A percentile compares a stretch with the other conserved stretches of the same genome.
Evolutionary conservation across 2,797 vertebrate genomes (phyloP).

Genomic region (Phataginus tetradactyla): DNA sequence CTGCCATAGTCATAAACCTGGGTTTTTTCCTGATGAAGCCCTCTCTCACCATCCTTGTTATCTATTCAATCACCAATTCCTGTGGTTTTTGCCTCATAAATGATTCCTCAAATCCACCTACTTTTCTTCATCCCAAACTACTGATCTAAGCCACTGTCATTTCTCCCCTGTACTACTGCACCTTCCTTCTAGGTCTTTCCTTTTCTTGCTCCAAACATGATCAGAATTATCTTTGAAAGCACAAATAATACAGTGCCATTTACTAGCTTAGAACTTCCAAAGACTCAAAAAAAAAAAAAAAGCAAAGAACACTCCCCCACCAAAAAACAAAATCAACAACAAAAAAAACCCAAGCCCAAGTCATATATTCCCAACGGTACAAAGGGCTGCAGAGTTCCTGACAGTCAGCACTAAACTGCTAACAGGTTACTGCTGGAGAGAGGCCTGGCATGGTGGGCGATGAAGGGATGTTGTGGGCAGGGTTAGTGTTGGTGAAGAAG

Average conservation of each 20-base stretch:
- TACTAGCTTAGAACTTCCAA: background rate
- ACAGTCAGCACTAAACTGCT: background rate
- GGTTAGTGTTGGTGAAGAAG: background rate
- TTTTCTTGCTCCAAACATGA: background rate
- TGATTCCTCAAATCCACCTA: background rate
- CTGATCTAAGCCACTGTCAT: background rate
- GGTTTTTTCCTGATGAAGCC: background rate
- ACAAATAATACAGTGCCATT: background rate
- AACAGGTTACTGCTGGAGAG: background rate
- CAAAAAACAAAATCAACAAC: background rate
- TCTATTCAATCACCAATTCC: background rate
- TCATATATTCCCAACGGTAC: background rate
- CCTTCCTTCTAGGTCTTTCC: background rate
- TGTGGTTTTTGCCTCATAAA: background rate
- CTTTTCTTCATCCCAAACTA: background rate
- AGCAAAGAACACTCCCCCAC: background rate
- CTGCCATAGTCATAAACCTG: background rate
- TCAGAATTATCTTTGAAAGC: background rate
- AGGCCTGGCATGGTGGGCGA: background rate
- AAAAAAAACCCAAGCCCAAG: background rate
- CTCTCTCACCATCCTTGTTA: background rate
- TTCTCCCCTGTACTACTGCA: background rate
- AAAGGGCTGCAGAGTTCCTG: background rate
- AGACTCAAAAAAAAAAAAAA: background rate
- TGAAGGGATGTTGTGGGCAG: background rate